phyloP scores from a whole-genome alignment of 1,140 invertebrate species.

The Drosophila mojavensis region DNA sequence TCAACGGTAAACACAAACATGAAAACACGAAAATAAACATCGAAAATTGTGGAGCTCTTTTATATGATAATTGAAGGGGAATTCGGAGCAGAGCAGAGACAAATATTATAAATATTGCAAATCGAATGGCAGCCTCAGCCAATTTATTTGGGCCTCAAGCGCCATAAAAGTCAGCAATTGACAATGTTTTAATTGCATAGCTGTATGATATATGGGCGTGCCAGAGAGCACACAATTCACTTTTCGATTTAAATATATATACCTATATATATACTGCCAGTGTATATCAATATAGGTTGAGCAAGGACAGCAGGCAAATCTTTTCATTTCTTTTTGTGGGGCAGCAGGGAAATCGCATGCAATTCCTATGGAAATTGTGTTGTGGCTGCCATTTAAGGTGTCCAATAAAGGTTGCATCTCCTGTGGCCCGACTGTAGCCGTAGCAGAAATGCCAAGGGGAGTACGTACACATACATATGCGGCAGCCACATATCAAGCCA shows the following conservation, averaged over 20 bases:
- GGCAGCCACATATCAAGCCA: slow-evolving; percentile 26
- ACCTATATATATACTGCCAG: neutral
- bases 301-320: slow-evolving; percentile 28
- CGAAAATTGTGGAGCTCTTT: neutral
- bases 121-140: slow-evolving; percentile 34
- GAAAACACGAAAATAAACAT: neutral
- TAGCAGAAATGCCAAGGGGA: slow-evolving; percentile 21
- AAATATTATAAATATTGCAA: slow-evolving; percentile 42
- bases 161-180: slow-evolving; percentile 53
- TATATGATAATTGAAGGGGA: neutral
- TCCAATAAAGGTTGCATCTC: slow-evolving; percentile 64
- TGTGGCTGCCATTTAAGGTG: slow-evolving; percentile 51
- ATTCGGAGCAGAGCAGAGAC: neutral
- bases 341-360: neutral
- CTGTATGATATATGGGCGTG: slow-evolving; percentile 55
- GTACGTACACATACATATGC: slow-evolving; percentile 10
- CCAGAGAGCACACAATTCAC: slow-evolving; percentile 2
- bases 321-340: slow-evolving; percentile 5
- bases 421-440: neutral
- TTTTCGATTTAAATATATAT: slow-evolving; percentile 1
- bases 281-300: slow-evolving; percentile 4
- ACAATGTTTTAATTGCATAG: slow-evolving; percentile 74
- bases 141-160: slow-evolving; percentile 38
- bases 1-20: slow-evolving; percentile 63
- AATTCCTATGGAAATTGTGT: slow-evolving; percentile 46